phyloP scores from a whole-genome alignment of 2,797 vertebrate species.

The Iguana delicatissima region DNA sequence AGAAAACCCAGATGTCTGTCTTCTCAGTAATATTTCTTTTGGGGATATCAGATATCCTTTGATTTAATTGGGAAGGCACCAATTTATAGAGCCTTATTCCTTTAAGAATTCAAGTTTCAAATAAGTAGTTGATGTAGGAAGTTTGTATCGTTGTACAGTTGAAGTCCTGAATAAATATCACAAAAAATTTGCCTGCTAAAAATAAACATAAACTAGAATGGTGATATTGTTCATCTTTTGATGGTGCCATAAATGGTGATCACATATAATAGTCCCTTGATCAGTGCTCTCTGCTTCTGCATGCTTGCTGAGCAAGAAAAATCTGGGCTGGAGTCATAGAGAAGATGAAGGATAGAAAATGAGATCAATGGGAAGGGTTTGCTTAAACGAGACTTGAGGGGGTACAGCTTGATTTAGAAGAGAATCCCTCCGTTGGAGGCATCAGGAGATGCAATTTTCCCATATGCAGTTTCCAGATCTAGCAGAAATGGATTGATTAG shows the following conservation, averaged over 20 bases:
- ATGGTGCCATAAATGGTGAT: not conserved
- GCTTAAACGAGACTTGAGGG: too few relatives aligned
- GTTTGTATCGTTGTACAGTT: not conserved
- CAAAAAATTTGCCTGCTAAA: not conserved
- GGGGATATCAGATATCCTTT: not conserved
- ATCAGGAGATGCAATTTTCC: too few relatives aligned
- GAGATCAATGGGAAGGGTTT: too few relatives aligned
- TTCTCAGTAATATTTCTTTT: not conserved
- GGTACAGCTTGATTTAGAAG: too few relatives aligned
- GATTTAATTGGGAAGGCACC: not conserved
- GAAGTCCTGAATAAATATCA: not conserved
- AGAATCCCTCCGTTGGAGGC: too few relatives aligned
- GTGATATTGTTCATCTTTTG: not conserved
- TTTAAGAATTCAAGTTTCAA: not conserved
- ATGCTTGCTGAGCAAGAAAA: too few relatives aligned
- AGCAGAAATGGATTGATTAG: too few relatives aligned
- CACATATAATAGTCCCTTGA: not conserved
- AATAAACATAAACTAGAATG: not conserved
- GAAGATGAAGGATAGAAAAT: not conserved
- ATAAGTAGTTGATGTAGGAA: not conserved
- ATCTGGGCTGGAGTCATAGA: not conserved
- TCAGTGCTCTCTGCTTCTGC: not conserved
- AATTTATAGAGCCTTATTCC: not conserved
- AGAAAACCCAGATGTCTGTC: not conserved
- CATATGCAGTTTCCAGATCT: too few relatives aligned